These are phyloP conservation scores for Epirrhoe tristata DNA, from an alignment of 2,888 invertebrate species.

Conservation along the genomic window DNA sequence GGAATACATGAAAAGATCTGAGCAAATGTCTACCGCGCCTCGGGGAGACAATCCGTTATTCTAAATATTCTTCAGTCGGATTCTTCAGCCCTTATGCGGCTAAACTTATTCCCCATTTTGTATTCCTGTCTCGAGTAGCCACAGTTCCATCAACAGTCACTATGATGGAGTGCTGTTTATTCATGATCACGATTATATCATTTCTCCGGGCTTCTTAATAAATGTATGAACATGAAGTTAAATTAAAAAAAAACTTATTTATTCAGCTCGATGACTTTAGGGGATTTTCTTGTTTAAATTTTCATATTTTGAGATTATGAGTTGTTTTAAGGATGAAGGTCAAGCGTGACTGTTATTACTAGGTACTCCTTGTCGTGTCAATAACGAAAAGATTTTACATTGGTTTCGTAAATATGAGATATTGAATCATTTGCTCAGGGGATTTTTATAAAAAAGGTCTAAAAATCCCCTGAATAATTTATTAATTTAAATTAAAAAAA, in stretches of 20 bases:
- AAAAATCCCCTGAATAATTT: too few relatives aligned
- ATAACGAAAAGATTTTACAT: too few relatives aligned
- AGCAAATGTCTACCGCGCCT: too few relatives aligned
- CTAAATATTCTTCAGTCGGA: background rate
- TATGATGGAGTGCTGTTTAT: constrained; percentile 7
- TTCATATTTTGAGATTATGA: background rate
- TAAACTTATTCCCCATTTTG: background rate
- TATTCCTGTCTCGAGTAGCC: constrained; percentile 14
- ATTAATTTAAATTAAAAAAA: too few relatives aligned
- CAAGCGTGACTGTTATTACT: too few relatives aligned
- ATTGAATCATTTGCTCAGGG: too few relatives aligned
- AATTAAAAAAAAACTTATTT: constrained; percentile 9
- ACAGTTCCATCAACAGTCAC: background rate
- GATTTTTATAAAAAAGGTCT: too few relatives aligned
- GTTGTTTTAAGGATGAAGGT: too few relatives aligned
- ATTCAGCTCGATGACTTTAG: background rate
- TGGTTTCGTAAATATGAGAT: too few relatives aligned
- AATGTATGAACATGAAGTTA: constrained; percentile 9
- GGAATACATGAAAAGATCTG: too few relatives aligned
- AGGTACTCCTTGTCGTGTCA: too few relatives aligned
- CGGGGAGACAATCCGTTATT: too few relatives aligned
- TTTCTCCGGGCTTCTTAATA: constrained; percentile 12
- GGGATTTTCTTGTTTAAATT: constrained; percentile 4
- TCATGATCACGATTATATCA: constrained; percentile 14
- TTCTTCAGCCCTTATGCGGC: background rate